A percentile compares a stretch with the other conserved stretches of the same genome.
These are phyloP conservation scores for Aldrovandia affinis DNA, from an alignment of 2,797 vertebrate genomes.

Conservation along the genomic window DNA sequence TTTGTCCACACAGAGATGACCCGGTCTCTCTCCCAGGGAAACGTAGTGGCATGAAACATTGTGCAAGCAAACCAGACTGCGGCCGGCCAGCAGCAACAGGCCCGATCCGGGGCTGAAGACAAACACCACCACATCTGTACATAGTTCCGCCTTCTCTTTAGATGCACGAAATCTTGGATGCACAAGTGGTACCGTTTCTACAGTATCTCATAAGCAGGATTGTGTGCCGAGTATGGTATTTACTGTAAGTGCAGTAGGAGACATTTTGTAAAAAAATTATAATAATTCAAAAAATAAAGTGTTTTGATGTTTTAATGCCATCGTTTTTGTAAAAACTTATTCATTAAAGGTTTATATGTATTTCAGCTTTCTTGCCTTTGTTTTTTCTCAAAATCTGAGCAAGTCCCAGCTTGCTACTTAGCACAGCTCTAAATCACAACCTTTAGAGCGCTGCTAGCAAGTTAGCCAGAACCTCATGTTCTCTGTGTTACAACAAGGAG, in stretches of 20 bases:
- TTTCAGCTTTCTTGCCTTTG: conserved; percentile 69
- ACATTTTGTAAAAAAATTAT: conserved; percentile 84
- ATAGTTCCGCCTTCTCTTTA: conserved; percentile 70
- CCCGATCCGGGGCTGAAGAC: conserved; percentile 23
- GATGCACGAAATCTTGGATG: conserved; percentile 73
- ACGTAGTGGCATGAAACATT: conserved; percentile 80
- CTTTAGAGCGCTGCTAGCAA: too few relatives aligned
- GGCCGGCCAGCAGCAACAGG: conserved; percentile 20
- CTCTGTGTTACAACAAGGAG: too few relatives aligned
- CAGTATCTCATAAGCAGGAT: conserved; percentile 67
- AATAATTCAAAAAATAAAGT: conserved; percentile 70
- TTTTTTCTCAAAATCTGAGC: background rate
- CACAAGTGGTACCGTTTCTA: conserved; percentile 55
- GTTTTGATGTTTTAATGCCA: conserved; percentile 88
- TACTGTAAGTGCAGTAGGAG: conserved; percentile 66
- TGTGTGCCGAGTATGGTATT: conserved; percentile 73
- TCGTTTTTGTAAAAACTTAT: conserved; percentile 87
- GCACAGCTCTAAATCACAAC: too few relatives aligned
- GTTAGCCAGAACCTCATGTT: too few relatives aligned
- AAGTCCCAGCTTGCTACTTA: too few relatives aligned
- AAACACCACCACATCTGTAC: conserved; percentile 65
- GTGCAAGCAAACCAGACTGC: conserved; percentile 5
- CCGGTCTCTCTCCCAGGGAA: conserved; percentile 92
- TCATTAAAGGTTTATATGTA: conserved; percentile 97
- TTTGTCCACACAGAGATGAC: conserved; percentile 97